A percentile compares a stretch with the other conserved stretches of the same genome.
Conservation (phyloP, 2,797 vertebrate genomes). For the Chelon labrosus region DNA sequence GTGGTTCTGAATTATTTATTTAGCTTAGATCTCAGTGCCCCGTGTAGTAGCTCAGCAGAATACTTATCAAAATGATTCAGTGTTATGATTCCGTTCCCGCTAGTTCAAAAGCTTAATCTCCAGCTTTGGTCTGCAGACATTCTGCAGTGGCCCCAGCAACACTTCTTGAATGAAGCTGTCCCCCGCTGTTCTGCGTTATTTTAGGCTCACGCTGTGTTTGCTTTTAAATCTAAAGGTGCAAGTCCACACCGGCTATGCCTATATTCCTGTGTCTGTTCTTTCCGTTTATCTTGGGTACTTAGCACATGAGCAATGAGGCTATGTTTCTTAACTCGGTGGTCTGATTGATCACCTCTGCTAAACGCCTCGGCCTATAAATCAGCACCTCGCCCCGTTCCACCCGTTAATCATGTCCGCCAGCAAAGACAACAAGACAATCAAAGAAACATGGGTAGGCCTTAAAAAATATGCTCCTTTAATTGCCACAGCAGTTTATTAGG, state of each 20-base stretch:
- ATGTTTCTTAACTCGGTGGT: constrained; percentile 48
- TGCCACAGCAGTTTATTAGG: constrained; percentile 72
- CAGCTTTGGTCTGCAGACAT: constrained; percentile 16
- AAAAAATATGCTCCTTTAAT: constrained; percentile 77
- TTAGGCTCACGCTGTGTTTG: background rate
- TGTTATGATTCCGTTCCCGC: constrained; percentile 33
- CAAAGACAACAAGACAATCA: constrained; percentile 74
- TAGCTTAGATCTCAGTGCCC: constrained; percentile 48
- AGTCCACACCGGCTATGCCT: constrained; percentile 9
- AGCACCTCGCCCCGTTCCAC: constrained; percentile 52
- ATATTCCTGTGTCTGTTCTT: constrained; percentile 8
- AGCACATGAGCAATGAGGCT: constrained; percentile 54
- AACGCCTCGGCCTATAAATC: constrained; percentile 70
- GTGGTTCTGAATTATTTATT: constrained; percentile 73
- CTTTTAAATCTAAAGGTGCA: constrained; percentile 9
- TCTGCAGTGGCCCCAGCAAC: background rate
- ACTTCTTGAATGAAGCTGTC: constrained; percentile 13
- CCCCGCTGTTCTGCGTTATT: background rate
- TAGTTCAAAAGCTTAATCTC: constrained; percentile 26
- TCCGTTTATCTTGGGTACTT: constrained; percentile 49
- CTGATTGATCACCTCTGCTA: constrained; percentile 76
- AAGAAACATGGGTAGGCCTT: constrained; percentile 61
- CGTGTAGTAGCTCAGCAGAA: constrained; percentile 53
- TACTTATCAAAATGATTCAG: constrained; percentile 66
- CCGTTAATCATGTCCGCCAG: constrained; percentile 72